Evolutionary conservation across 2,113 vertebrate species (phyloP).

Genomic region (Callipepla squamata): DNA sequence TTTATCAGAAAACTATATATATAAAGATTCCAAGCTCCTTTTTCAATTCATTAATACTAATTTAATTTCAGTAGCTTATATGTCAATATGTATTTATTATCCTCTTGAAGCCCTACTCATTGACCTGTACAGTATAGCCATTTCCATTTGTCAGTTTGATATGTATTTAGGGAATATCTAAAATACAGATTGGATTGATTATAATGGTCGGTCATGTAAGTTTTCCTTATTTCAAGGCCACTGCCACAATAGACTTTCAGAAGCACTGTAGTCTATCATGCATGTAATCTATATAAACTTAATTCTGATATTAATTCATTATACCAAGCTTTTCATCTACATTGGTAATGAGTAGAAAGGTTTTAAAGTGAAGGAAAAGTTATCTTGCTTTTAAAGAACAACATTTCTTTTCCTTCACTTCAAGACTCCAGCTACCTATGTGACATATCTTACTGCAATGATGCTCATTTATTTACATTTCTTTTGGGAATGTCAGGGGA

Average conservation of each 20-base stretch:
- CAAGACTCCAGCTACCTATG: not conserved
- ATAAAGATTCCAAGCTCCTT: not conserved
- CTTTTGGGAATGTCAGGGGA: not conserved
- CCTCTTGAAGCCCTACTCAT: slow-evolving; percentile 24
- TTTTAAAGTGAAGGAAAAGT: not conserved
- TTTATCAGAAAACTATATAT: not conserved
- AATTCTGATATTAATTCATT: slow-evolving; percentile 16
- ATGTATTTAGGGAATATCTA: slow-evolving; percentile 31
- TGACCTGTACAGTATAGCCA: not conserved
- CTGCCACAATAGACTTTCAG: slow-evolving; percentile 25
- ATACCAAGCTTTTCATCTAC: not conserved
- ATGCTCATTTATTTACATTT: not conserved
- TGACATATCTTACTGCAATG: not conserved
- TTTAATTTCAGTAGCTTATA: not conserved
- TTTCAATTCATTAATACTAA: not conserved
- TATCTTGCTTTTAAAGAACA: not conserved
- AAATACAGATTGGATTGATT: slow-evolving; percentile 37
- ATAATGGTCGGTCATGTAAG: slow-evolving; percentile 44
- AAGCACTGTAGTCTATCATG: slow-evolving; percentile 14
- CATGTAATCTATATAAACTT: slow-evolving; percentile 10
- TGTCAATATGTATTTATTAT: slow-evolving; percentile 44
- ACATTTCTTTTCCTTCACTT: not conserved
- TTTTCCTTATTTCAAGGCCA: slow-evolving; percentile 40
- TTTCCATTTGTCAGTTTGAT: slow-evolving; percentile 51
- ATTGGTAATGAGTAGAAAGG: not conserved